These are phyloP conservation scores for Paradoxurus hermaphroditus DNA, from an alignment of 2,113 vertebrate species.

Conservation along the genomic window DNA sequence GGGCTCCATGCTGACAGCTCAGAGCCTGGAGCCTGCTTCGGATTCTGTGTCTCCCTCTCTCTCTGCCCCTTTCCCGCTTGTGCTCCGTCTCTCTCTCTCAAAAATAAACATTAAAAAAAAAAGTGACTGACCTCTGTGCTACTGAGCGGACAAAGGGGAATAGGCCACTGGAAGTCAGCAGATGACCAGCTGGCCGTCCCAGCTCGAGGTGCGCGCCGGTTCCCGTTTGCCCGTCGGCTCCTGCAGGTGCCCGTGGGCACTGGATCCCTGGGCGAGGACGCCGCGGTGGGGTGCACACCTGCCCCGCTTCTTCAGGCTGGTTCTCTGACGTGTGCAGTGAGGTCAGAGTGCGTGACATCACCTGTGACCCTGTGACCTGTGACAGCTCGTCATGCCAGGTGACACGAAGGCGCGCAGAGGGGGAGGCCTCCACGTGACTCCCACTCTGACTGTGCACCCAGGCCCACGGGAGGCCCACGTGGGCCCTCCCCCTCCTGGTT, in stretches of 20 bases:
- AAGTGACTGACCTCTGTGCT: background rate
- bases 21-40: too few species aligned
- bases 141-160: background rate
- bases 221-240: background rate
- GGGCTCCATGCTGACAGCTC: too few species aligned
- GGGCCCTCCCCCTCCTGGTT: background rate
- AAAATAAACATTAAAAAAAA: too few species aligned
- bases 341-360: too few species aligned
- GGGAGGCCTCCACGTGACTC: background rate
- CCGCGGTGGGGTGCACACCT: accelerated
- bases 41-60: too few species aligned
- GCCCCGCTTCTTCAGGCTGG: background rate
- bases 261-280: too few species aligned
- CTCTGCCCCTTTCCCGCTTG: too few species aligned
- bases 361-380: background rate
- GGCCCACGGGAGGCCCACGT: too few species aligned
- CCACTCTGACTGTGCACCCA: too few species aligned
- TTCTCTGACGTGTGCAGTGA: background rate
- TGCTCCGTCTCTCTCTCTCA: too few species aligned
- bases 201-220: background rate
- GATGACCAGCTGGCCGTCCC: background rate
- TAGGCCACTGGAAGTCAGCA: background rate
- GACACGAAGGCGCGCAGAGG: background rate
- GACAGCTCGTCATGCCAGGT: background rate
- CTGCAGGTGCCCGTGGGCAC: accelerated